Evolutionary conservation across 2,888 invertebrate genomes (phyloP).

Genomic region (Eupithecia inturbata): DNA sequence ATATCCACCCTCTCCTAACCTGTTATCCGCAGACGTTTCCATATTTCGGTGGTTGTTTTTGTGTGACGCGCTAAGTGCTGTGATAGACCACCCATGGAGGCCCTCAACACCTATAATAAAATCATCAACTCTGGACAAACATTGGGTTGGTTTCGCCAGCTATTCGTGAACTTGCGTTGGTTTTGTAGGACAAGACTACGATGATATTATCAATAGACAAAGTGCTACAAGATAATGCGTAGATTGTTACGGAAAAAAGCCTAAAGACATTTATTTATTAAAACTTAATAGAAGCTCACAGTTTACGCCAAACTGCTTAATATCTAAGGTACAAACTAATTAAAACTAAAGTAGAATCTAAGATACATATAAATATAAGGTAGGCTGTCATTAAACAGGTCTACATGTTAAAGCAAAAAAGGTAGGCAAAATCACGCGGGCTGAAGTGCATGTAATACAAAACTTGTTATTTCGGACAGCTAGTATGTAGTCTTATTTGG

Average conservation of each 20-base stretch:
- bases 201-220: background rate
- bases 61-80: conserved; percentile 78
- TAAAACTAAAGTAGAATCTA: too few relatives aligned
- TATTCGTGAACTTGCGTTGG: conserved; percentile 21
- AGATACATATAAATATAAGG: too few relatives aligned
- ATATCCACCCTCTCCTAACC: conserved; percentile 58
- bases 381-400: too few relatives aligned
- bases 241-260: background rate
- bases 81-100: conserved; percentile 78
- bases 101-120: conserved; percentile 48
- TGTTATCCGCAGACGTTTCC: conserved; percentile 67
- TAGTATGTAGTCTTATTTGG: too few relatives aligned
- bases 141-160: conserved; percentile 33
- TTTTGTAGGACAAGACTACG: background rate
- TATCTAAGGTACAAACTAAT: too few relatives aligned
- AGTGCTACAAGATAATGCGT: background rate
- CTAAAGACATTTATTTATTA: too few relatives aligned
- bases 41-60: conserved; percentile 77
- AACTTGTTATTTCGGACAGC: background rate
- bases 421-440: background rate
- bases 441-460: background rate
- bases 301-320: too few relatives aligned
- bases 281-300: too few relatives aligned
- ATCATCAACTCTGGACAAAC: conserved; percentile 41
- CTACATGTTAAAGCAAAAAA: too few relatives aligned